A percentile compares a stretch with the other conserved stretches of the same genome.
These are phyloP conservation scores for Pammene fasciana DNA, from an alignment of 2,888 invertebrate species.

Conservation along the genomic window DNA sequence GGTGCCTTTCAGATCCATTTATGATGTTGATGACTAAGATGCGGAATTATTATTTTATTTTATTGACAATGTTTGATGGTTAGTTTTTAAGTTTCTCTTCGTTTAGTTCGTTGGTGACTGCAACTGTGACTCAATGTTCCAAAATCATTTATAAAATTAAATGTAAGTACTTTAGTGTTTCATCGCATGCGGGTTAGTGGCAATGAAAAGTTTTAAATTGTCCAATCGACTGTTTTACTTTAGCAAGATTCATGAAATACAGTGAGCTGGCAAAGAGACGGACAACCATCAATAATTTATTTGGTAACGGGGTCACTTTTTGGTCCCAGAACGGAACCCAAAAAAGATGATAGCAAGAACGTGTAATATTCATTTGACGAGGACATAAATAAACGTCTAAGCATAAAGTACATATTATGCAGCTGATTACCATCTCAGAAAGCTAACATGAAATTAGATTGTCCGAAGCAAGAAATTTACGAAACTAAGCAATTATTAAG, in stretches of 20 bases:
- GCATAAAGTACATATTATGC: too few relatives aligned
- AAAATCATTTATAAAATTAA: background rate
- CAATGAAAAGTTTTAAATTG: slow-evolving; percentile 5
- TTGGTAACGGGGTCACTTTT: too few relatives aligned
- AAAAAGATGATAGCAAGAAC: too few relatives aligned
- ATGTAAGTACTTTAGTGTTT: background rate
- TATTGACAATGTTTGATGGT: background rate
- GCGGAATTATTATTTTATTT: background rate
- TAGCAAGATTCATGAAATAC: background rate
- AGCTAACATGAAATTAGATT: slow-evolving; percentile 15
- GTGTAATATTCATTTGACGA: too few relatives aligned
- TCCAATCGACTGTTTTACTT: too few relatives aligned
- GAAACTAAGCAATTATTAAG: background rate
- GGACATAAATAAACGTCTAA: too few relatives aligned
- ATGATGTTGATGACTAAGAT: slow-evolving; percentile 19
- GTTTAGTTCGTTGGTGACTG: too few relatives aligned
- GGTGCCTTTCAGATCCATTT: slow-evolving; percentile 5
- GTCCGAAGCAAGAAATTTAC: slow-evolving; percentile 5
- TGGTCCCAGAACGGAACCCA: too few relatives aligned
- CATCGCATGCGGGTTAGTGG: background rate
- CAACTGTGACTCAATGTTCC: background rate
- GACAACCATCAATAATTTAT: too few relatives aligned
- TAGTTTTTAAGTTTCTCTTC: background rate
- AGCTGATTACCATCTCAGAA: slow-evolving; percentile 16
- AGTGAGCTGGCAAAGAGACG: background rate